Base-by-base conservation (phyloP, 92 coral and sea anemone genomes). In the Bergia sp. region DNA sequence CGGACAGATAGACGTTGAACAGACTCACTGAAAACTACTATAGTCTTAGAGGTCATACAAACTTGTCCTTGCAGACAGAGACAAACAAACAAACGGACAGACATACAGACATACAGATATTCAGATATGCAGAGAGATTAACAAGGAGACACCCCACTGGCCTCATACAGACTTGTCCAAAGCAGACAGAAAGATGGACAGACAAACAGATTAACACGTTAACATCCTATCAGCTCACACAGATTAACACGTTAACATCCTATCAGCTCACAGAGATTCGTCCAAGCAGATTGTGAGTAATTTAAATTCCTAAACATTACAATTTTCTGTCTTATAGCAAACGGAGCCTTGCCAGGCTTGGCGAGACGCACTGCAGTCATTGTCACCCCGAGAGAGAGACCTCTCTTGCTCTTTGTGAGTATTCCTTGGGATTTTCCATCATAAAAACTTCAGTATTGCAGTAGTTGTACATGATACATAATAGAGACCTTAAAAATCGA, bases 311-410 rank as follows among this genome's bases (percentile, higher is more conserved):
- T 40, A 78, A 71, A 37, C 41, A 37, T 42, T 2, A 16, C 8
- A 0, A 67, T 80, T 40, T 78, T 58, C 58, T 87, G 79, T 88
- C 16, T 57, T 74, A 37, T 87, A 96, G 99, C 88, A 97, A 97
- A 83, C 98, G 97, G 45, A 97, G 95, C 77, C 92, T 97, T 75
- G 98, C 98, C 29, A 94, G 99, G 4, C 95, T 97, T 76, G 99
- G 99, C 38, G 99, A 97, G 83, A 97, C 99, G 0, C 99, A 97
- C 67, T 96, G 98, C 84, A 97, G 99, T 69, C 98, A 94, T 37
- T 97, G 99, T 65, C 98, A 97, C 84, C 99, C 99, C 21, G 97
- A 97, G 61, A 92, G 99, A 71, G 99, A 97, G 90, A 97, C 99
- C 5, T 91, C 98, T 53, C 93, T 97, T 21, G 85, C 98, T 20